Evolutionary conservation across 1,140 invertebrate species (phyloP).

Genomic region (Megalonaias nervosa): DNA sequence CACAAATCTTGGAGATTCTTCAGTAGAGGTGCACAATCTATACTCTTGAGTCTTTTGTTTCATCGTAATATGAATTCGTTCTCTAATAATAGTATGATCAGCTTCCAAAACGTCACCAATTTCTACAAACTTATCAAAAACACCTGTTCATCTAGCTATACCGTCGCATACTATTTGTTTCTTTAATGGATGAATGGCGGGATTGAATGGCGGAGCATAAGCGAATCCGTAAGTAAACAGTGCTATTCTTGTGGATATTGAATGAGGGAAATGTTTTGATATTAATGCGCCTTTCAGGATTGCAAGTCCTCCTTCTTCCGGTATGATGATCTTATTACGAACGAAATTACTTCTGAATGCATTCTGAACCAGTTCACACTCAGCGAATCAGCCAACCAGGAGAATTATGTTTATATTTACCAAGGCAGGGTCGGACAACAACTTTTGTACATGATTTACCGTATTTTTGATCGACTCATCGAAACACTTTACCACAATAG

Average conservation of each 20-base stretch:
- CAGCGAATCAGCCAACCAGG: conserved; percentile 8
- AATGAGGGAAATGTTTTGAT: conserved; percentile 1
- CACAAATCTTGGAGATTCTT: background rate
- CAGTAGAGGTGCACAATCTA: background rate
- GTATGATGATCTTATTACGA: background rate
- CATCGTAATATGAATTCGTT: background rate
- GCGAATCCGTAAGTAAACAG: conserved; percentile 6
- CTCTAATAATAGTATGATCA: background rate
- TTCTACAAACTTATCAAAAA: conserved; percentile 13
- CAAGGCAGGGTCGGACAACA: background rate
- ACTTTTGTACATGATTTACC: background rate
- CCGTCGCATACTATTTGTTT: background rate
- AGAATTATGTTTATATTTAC: background rate
- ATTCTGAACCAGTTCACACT: conserved; percentile 13
- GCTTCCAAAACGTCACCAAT: background rate
- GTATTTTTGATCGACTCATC: background rate
- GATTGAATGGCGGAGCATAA: background rate
- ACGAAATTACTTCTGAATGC: background rate
- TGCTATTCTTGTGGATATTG: conserved; percentile 2
- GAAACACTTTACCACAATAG: conserved; percentile 9
- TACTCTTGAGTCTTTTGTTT: background rate
- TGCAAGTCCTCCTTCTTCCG: conserved; percentile 6
- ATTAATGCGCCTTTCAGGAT: conserved; percentile 15
- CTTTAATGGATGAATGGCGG: background rate
- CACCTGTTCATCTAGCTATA: background rate